phyloP scores from a whole-genome alignment of 2,888 invertebrate species.

The Euplagia quadripunctaria region DNA sequence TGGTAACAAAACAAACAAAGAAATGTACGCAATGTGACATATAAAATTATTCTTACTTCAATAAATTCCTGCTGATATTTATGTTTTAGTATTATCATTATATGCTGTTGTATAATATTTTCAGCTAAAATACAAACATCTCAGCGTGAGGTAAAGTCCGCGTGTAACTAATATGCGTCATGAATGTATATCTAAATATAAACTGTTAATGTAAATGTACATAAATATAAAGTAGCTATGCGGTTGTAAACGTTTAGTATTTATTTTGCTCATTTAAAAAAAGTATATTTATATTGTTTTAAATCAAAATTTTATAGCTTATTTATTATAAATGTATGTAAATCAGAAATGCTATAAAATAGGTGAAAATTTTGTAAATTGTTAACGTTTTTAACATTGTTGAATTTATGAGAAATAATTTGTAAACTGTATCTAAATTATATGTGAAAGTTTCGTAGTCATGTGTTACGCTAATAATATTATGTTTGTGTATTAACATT shows the following conservation, averaged over 20 bases:
- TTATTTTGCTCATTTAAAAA: slow-evolving; percentile 47
- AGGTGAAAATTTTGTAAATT: slow-evolving; percentile 77
- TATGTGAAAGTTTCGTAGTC: slow-evolving; percentile 61
- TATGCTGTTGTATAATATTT: slow-evolving; percentile 40
- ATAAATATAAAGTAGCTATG: slow-evolving; percentile 54
- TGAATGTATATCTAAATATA: slow-evolving; percentile 47
- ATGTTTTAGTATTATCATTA: neutral
- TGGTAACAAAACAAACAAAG: too few relatives aligned
- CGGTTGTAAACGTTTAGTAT: slow-evolving; percentile 50
- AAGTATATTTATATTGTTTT: slow-evolving; percentile 32
- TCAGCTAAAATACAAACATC: slow-evolving; percentile 20
- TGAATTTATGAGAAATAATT: slow-evolving; percentile 76
- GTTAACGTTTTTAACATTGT: slow-evolving; percentile 83
- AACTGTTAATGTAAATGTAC: slow-evolving; percentile 52
- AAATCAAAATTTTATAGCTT: slow-evolving; percentile 40
- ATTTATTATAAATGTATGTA: slow-evolving; percentile 58
- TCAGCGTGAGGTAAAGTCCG: slow-evolving; percentile 28
- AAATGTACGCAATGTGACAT: too few relatives aligned
- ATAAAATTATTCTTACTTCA: neutral
- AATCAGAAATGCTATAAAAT: slow-evolving; percentile 64
- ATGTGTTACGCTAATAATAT: slow-evolving; percentile 46
- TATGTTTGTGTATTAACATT: slow-evolving; percentile 44
- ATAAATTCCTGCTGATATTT: neutral
- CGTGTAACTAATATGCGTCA: slow-evolving; percentile 48
- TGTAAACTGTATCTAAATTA: slow-evolving; percentile 67